Evolutionary conservation across 1,140 invertebrate genomes (phyloP).

Genomic region (Plutomurus gul): DNA sequence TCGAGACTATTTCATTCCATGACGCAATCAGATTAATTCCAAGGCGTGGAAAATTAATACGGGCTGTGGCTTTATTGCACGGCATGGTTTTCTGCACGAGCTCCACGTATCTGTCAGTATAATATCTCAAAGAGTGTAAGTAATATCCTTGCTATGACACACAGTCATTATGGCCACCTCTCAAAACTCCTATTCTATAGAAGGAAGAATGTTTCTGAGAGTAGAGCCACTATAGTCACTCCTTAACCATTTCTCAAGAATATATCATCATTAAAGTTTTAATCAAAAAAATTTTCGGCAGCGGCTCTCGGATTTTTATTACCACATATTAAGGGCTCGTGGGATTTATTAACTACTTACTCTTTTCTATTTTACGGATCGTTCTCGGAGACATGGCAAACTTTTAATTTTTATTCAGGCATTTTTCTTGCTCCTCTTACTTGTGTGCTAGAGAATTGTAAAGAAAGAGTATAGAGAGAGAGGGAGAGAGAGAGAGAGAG

Average conservation of each 20-base stretch:
- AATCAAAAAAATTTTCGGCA: constrained; percentile 48
- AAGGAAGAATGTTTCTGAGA: neutral
- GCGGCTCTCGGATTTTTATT: constrained; percentile 35
- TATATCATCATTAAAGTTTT: constrained; percentile 53
- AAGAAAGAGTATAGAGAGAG: constrained; percentile 11
- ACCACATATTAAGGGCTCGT: constrained; percentile 28
- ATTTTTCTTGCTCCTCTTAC: constrained; percentile 2
- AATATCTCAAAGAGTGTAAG: neutral
- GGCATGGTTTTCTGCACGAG: constrained; percentile 15
- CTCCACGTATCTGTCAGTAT: neutral
- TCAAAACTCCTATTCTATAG: neutral
- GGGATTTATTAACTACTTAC: constrained; percentile 43
- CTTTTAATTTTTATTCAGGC: constrained; percentile 46
- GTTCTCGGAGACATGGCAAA: constrained; percentile 12
- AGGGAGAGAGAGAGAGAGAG: too few species aligned
- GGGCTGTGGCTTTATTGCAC: constrained; percentile 42
- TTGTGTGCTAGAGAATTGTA: neutral
- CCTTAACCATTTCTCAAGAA: constrained; percentile 25
- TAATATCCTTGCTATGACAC: constrained; percentile 12
- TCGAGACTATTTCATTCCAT: constrained; percentile 1
- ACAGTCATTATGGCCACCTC: too few species aligned
- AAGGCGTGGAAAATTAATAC: constrained; percentile 42
- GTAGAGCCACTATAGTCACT: neutral
- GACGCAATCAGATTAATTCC: constrained; percentile 43
- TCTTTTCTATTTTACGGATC: constrained; percentile 13